A percentile compares a stretch with the other conserved stretches of the same genome.
Conservation (phyloP, 2,888 invertebrate genomes). For the Drosophila anomelani region DNA sequence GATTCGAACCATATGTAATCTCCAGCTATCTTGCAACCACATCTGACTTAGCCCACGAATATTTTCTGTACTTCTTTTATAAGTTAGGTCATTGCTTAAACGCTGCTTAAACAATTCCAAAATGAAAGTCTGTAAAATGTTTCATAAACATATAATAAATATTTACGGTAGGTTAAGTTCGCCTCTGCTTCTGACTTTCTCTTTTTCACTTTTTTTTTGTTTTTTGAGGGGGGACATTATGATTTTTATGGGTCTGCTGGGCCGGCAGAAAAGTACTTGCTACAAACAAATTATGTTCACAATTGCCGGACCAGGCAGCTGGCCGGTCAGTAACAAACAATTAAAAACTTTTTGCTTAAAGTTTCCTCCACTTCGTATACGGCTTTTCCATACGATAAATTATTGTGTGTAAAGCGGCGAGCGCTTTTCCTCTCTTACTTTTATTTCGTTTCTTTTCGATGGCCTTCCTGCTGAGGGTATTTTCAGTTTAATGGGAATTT, state of each 20-base stretch:
- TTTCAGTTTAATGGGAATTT: slow-evolving; percentile 1
- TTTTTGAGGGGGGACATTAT: slow-evolving; percentile 26
- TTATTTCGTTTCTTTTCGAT: slow-evolving; percentile 12
- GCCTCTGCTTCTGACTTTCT: slow-evolving; percentile 7
- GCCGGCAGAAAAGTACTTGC: slow-evolving; percentile 14
- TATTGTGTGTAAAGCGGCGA: slow-evolving; percentile 54
- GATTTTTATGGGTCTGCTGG: slow-evolving; percentile 40
- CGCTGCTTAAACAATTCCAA: slow-evolving; percentile 72
- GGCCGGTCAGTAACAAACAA: slow-evolving; percentile 54
- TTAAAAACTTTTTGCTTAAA: slow-evolving; percentile 72
- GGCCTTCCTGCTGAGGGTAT: slow-evolving; percentile 20
- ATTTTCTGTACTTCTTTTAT: slow-evolving; percentile 51
- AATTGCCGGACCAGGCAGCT: slow-evolving; percentile 33
- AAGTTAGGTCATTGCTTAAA: slow-evolving; percentile 60
- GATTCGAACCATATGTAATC: slow-evolving; percentile 6
- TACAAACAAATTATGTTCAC: slow-evolving; percentile 37
- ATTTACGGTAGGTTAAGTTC: slow-evolving; percentile 74
- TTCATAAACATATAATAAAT: slow-evolving; percentile 81
- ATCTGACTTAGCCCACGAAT: slow-evolving; percentile 45
- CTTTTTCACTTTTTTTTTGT: background rate
- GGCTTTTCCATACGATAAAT: slow-evolving; percentile 56
- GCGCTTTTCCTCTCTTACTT: slow-evolving; percentile 39
- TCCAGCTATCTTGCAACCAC: slow-evolving; percentile 27
- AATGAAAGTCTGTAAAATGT: slow-evolving; percentile 80
- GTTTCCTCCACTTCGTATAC: slow-evolving; percentile 38